phyloP scores from a whole-genome alignment of 2,888 invertebrate genomes.

The Tipula unca region DNA sequence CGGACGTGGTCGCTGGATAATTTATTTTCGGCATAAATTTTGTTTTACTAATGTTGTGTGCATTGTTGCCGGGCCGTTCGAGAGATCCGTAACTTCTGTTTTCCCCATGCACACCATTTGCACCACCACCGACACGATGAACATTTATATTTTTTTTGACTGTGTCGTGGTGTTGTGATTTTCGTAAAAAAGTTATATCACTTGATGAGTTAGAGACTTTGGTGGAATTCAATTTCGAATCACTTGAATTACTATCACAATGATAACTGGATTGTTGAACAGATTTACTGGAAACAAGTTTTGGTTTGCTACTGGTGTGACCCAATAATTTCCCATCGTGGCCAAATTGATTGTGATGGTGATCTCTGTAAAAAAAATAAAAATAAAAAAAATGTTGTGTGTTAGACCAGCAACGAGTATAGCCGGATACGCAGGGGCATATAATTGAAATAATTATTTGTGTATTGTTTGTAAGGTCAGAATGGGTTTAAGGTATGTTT shows the following conservation, averaged over 20 bases:
- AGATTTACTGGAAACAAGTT: not conserved
- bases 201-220: not conserved
- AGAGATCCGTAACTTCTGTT: not conserved
- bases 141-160: not conserved
- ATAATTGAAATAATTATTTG: not conserved
- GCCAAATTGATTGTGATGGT: not conserved
- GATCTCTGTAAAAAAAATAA: not conserved
- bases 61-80: not conserved
- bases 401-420: not conserved
- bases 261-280: not conserved
- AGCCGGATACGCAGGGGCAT: not conserved
- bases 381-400: not conserved
- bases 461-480: not conserved
- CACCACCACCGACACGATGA: not conserved
- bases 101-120: not conserved
- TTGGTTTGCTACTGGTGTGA: not conserved
- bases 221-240: not conserved
- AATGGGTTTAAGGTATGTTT: no score
- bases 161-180: not conserved
- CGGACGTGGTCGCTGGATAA: not conserved
- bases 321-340: not conserved
- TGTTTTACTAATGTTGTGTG: not conserved
- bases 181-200: not conserved
- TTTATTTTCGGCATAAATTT: not conserved
- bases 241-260: not conserved